These are phyloP conservation scores for Somateria mollissima DNA, from an alignment of 2,797 vertebrate genomes.

Conservation along the genomic window DNA sequence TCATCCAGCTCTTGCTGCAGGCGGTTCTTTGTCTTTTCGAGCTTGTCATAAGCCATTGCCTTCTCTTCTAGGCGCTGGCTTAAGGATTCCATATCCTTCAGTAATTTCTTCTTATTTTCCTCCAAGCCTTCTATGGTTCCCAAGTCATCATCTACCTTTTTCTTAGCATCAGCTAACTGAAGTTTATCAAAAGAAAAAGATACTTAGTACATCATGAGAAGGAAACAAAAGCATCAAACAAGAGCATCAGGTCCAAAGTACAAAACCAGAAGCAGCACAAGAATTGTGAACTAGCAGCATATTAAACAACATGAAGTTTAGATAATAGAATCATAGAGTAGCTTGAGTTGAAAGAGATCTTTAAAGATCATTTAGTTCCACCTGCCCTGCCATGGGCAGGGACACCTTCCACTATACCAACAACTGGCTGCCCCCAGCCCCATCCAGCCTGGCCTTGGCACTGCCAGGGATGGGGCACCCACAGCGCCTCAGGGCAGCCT, in stretches of 20 bases:
- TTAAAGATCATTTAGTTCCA: too few relatives aligned
- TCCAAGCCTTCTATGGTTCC: conserved; percentile 93
- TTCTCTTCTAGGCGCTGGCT: conserved; percentile 92
- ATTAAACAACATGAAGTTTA: neutral
- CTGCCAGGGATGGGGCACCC: too few relatives aligned
- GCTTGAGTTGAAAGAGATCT: neutral
- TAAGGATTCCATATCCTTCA: conserved; percentile 90
- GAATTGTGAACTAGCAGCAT: neutral
- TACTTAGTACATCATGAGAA: accelerated
- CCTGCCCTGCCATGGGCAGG: too few relatives aligned
- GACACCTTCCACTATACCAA: neutral
- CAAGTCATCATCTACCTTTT: conserved; percentile 94
- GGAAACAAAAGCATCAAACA: neutral
- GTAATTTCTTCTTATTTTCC: conserved; percentile 91
- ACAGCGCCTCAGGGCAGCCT: neutral
- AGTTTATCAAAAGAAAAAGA: neutral
- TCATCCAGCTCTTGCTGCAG: conserved; percentile 96
- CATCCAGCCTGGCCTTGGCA: neutral
- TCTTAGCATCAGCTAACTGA: conserved; percentile 92
- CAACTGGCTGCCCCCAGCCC: neutral
- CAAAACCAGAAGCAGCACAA: neutral
- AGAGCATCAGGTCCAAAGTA: neutral
- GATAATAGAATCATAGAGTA: too few relatives aligned
- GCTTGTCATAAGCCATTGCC: conserved; percentile 88
- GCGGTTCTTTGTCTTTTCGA: conserved; percentile 95